phyloP scores from a whole-genome alignment of 2,888 invertebrate genomes.

The Taphrorychus bicolor region DNA sequence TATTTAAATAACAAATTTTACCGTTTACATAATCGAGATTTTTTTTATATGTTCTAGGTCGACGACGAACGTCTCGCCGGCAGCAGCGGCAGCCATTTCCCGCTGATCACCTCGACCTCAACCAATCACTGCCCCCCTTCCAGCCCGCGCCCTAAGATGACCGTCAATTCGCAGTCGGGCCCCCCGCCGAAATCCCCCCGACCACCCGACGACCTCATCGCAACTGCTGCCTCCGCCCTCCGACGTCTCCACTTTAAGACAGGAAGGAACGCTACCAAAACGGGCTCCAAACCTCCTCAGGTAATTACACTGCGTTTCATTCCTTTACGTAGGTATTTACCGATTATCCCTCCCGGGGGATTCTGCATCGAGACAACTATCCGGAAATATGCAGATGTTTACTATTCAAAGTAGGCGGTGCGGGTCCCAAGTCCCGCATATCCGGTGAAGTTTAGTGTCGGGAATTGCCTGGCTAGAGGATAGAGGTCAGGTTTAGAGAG shows the following conservation, averaged over 20 bases:
- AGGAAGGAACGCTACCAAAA: conserved; percentile 62
- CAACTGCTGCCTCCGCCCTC: conserved; percentile 66
- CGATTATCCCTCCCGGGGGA: no score
- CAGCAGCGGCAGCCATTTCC: conserved; percentile 46
- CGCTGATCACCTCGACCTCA: conserved; percentile 44
- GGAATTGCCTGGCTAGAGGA: no score
- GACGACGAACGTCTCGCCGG: conserved; percentile 47
- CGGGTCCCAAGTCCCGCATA: no score
- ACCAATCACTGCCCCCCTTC: conserved; percentile 51
- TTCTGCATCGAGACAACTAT: no score
- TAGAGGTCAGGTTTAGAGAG: no score
- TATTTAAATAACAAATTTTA: no score
- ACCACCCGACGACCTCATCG: conserved; percentile 62
- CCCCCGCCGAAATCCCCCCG: conserved; percentile 54
- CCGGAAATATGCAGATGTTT: no score
- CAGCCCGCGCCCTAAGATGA: conserved; percentile 60
- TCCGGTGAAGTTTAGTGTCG: no score
- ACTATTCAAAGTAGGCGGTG: no score
- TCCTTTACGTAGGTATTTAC: no score
- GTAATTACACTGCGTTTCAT: no score
- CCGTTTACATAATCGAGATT: neutral
- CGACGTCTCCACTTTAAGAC: conserved; percentile 73
- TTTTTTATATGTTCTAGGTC: conserved; percentile 39
- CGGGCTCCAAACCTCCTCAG: conserved; percentile 47
- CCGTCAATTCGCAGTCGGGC: conserved; percentile 62